Conservation (phyloP, 2,888 invertebrate genomes). For the Melipona bicolor region DNA sequence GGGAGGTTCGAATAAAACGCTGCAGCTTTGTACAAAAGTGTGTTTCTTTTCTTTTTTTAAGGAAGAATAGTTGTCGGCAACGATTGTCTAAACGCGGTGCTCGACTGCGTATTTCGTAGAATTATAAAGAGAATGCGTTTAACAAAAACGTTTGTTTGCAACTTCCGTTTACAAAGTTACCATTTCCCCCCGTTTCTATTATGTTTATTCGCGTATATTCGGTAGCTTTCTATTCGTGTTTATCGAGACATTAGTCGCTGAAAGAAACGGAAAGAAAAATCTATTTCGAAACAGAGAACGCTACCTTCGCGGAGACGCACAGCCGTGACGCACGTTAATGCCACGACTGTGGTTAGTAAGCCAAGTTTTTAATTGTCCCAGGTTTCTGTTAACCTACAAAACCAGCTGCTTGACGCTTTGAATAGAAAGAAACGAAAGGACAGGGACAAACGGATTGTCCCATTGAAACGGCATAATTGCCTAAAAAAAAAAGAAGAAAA, state of each 20-base stretch:
- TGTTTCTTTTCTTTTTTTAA: not conserved
- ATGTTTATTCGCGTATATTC: not conserved
- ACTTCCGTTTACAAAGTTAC: not conserved
- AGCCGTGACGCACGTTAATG: not conserved
- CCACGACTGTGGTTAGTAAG: not conserved
- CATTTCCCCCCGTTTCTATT: not conserved
- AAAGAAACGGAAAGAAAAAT: not conserved
- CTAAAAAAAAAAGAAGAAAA: no score
- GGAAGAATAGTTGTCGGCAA: not conserved
- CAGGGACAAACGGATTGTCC: not conserved
- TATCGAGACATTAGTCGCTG: not conserved
- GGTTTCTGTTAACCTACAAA: not conserved
- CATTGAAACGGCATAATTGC: conserved; percentile 17
- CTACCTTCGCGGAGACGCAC: not conserved
- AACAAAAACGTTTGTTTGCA: not conserved
- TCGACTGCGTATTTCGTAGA: not conserved
- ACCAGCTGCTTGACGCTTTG: not conserved
- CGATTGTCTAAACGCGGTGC: not conserved
- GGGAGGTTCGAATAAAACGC: not conserved
- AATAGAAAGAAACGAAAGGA: not conserved
- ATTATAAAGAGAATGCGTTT: not conserved
- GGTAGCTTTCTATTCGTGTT: not conserved
- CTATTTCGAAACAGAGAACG: not conserved
- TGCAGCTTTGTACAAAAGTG: not conserved
- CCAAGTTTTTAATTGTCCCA: conserved; percentile 6